Evolutionary conservation across 2,113 vertebrate genomes (phyloP).

Genomic region (Syrmaticus mikado): DNA sequence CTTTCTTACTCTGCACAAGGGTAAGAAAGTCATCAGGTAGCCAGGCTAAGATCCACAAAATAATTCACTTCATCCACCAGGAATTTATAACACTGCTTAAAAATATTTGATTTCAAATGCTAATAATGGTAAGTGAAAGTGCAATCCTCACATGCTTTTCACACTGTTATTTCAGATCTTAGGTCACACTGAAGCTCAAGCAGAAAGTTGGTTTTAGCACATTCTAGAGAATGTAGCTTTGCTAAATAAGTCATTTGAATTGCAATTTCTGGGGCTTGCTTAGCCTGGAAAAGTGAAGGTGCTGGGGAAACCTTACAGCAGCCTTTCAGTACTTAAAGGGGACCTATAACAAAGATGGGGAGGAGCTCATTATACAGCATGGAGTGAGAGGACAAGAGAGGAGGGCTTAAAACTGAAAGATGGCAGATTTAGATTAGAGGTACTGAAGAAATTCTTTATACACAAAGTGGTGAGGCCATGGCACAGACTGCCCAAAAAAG

Average conservation of each 20-base stretch:
- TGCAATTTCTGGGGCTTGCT: not conserved
- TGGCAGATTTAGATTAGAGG: not conserved
- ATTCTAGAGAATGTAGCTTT: not conserved
- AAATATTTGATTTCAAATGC: not conserved
- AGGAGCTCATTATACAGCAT: not conserved
- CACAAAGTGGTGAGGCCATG: not conserved
- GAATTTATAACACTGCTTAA: not conserved
- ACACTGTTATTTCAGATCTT: not conserved
- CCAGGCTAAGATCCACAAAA: conserved; percentile 2
- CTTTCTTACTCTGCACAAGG: not conserved
- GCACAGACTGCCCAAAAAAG: not conserved
- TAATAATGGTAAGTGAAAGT: not conserved
- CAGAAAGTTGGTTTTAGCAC: not conserved
- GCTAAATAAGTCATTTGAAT: not conserved
- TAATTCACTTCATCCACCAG: not conserved
- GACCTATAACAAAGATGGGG: not conserved
- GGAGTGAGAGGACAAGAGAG: not conserved
- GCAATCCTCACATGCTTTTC: not conserved
- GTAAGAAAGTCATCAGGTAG: not conserved
- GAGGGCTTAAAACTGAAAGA: not conserved
- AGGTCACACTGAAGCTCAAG: not conserved
- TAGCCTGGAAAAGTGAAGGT: not conserved
- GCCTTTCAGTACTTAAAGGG: not conserved
- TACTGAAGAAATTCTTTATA: not conserved
- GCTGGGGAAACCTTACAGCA: not conserved